Base-by-base conservation (phyloP, 2,113 vertebrate genomes). In the Benitochromis conjunctus region DNA sequence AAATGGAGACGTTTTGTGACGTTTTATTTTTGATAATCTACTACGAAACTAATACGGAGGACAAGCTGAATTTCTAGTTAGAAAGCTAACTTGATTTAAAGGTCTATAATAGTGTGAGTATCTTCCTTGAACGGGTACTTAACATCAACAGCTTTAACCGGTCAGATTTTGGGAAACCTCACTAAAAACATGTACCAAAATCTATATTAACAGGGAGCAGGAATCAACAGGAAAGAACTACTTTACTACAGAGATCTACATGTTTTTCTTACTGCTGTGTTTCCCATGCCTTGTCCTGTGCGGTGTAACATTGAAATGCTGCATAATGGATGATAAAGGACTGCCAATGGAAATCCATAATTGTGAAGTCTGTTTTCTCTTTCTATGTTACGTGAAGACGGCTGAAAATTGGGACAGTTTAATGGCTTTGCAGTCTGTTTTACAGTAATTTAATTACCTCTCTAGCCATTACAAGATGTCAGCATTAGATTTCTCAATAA, bases 11-110 rank as follows among this genome's bases (percentile, higher is more conserved):
- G 34, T 78, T 71, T 38, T 10, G 12, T 56, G 56, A 31, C 34
- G 5, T 64, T 81, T 91, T 85, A 81, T 86, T 89, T 94, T 92
- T 90, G 74, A 88, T 89, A 82, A 83, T 66, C 16, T 26, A 79
- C 81, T 57, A 54, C 71, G 31, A 81, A 18, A 83, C 36, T 86
- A 46, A 87, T 26, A 55, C 79, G 14, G 77, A 89, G 14, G 34
- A 10, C 18, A 41, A 78, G 43, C 24, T 64, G 19, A 84, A 51
- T 29, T 38, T 82, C 14, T 6, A 38, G 54, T 46, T 38, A 12
- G 21, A 12, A 82, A 88, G 64, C 14, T 38, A 81, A 57, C 64
- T 56, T 29, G 19, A 84, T 77, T 16, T 66, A 24, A 85, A 80
- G n/a, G 21, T 87, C 41, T 79, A 31, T 60, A 76, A 26, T 36